A percentile compares a stretch with the other conserved stretches of the same genome.
phyloP scores from a whole-genome alignment of 1,140 invertebrate genomes.

The Bathynomus jamesi region DNA sequence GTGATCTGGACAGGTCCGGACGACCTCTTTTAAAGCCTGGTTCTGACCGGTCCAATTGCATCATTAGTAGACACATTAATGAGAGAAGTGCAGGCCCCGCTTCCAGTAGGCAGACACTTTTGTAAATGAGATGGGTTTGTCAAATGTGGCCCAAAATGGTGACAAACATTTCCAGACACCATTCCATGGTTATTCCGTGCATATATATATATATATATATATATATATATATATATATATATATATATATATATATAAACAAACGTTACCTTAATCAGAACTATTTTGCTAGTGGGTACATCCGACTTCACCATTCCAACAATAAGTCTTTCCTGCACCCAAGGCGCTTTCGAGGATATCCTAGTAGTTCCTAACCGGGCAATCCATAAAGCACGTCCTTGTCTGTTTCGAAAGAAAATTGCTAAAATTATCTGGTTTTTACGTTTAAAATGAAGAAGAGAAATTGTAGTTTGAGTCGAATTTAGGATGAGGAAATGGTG shows the following conservation, averaged over 20 bases:
- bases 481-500: neutral
- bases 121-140: neutral
- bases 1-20: no score
- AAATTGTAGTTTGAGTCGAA: no score
- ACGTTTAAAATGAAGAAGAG: neutral
- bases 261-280: conserved; percentile 56
- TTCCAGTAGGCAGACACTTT: neutral
- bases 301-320: conserved; percentile 82
- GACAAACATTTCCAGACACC: no score
- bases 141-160: neutral
- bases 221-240: conserved; percentile 2
- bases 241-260: conserved; percentile 4
- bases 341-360: conserved; percentile 55
- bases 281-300: conserved; percentile 74
- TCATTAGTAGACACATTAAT: no score
- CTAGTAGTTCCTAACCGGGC: conserved; percentile 65
- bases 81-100: no score
- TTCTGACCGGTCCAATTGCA: no score
- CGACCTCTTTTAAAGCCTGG: no score
- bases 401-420: conserved; percentile 23
- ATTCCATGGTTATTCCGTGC: neutral
- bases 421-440: neutral
- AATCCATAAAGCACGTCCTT: conserved; percentile 38
- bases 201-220: conserved; percentile 2
- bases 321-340: conserved; percentile 76